phyloP scores from a whole-genome alignment of 2,113 vertebrate species.

The Rhabdomys dilectus region DNA sequence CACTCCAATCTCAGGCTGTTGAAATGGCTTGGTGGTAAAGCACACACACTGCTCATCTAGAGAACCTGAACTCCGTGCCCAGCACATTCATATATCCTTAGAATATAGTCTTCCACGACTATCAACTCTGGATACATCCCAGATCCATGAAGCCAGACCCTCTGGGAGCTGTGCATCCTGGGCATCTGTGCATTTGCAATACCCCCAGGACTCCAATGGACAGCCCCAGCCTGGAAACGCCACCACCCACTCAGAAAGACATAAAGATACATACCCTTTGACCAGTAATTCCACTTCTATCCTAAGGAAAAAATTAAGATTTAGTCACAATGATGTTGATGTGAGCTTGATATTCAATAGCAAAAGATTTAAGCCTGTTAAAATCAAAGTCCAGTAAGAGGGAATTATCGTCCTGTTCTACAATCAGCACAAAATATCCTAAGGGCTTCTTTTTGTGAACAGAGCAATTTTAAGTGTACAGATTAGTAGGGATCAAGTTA shows the following conservation, averaged over 20 bases:
- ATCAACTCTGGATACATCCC: not conserved
- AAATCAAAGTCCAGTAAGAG: not conserved
- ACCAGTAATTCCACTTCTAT: slow-evolving; percentile 74
- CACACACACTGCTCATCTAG: not conserved
- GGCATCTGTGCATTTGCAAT: not conserved
- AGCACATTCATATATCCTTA: not conserved
- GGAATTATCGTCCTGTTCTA: not conserved
- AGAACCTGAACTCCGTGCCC: not conserved
- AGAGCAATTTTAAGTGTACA: not conserved
- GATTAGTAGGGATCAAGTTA: not conserved
- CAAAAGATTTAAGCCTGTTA: slow-evolving; percentile 28
- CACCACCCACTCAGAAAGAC: slow-evolving; percentile 33
- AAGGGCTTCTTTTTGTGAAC: not conserved
- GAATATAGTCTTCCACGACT: not conserved
- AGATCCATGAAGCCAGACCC: not conserved
- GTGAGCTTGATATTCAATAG: slow-evolving; percentile 45
- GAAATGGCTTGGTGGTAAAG: not conserved
- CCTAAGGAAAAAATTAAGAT: slow-evolving; percentile 73
- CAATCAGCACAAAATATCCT: not conserved
- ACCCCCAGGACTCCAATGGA: not conserved
- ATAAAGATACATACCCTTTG: slow-evolving; percentile 62
- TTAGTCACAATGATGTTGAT: slow-evolving; percentile 65
- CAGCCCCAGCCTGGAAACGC: not conserved
- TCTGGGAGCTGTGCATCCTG: rapidly evolving
- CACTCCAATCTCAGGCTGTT: not conserved